A percentile compares a stretch with the other conserved stretches of the same genome.
Conservation (phyloP, 2,888 invertebrate genomes). For the Julus scandinavius region DNA sequence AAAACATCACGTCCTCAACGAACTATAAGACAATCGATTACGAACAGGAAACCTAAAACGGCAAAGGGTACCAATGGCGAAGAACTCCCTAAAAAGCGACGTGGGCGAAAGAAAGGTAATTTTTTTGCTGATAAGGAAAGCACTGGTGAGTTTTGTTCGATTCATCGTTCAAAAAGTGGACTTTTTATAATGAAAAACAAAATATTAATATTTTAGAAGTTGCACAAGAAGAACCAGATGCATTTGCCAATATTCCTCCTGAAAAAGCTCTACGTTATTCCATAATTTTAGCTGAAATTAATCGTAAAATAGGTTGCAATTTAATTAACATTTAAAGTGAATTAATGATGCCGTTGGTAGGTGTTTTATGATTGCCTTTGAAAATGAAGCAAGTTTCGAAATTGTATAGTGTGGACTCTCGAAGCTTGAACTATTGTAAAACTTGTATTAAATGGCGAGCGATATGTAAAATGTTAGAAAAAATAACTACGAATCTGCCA, state of each 20-base stretch:
- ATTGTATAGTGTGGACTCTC: too few species aligned
- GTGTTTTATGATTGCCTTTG: neutral
- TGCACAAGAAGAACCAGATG: conserved; percentile 69
- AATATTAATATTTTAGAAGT: neutral
- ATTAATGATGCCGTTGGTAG: neutral
- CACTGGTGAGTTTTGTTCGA: conserved; percentile 60
- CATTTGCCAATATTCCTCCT: conserved; percentile 70
- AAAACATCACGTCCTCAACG: conserved; percentile 6
- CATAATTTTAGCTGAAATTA: conserved; percentile 81
- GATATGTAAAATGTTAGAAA: too few species aligned
- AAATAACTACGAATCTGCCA: too few species aligned
- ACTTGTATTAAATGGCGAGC: too few species aligned
- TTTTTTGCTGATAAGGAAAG: conserved; percentile 63
- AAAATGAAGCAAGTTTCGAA: neutral
- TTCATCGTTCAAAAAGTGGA: neutral
- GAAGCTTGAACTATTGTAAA: too few species aligned
- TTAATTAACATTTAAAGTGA: conserved; percentile 30
- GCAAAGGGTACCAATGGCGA: neutral
- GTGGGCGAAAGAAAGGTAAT: conserved; percentile 36
- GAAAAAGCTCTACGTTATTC: conserved; percentile 79
- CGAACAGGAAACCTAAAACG: neutral
- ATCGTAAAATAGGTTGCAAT: conserved; percentile 79
- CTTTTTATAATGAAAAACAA: neutral
- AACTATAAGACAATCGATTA: neutral
- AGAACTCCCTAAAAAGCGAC: conserved; percentile 38